Percentiles rank a stretch among this genome's conserved stretches.
These are phyloP conservation scores for Sebastolobus alascanus DNA, from an alignment of 2,797 vertebrate genomes.

Conservation along the genomic window DNA sequence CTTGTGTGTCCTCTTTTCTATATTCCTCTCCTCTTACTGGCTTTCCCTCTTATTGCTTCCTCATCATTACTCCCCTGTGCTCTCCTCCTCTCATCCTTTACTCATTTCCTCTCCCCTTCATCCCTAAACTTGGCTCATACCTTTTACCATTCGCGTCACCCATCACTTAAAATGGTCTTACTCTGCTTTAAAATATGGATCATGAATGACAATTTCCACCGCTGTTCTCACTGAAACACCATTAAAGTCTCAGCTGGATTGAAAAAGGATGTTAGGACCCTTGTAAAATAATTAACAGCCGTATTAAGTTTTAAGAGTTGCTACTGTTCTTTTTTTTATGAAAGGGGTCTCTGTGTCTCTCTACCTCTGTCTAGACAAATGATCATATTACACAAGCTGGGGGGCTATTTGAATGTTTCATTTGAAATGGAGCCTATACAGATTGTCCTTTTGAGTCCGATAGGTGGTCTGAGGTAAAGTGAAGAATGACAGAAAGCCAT, in stretches of 20 bases:
- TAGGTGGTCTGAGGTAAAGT: constrained; percentile 34
- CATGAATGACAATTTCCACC: constrained; percentile 42
- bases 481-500: constrained; percentile 1
- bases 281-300: constrained; percentile 80
- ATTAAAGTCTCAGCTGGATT: constrained; percentile 65
- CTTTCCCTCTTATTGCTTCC: constrained; percentile 30
- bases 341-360: constrained; percentile 53
- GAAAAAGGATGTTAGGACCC: constrained; percentile 65
- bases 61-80: constrained; percentile 22
- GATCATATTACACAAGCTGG: constrained; percentile 48
- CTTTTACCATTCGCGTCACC: constrained; percentile 25
- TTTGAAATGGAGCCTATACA: constrained; percentile 52
- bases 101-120: constrained; percentile 26
- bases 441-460: constrained; percentile 41
- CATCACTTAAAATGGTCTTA: constrained; percentile 29
- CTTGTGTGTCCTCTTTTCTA: constrained; percentile 18
- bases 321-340: constrained; percentile 25
- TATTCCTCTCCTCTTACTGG: constrained; percentile 9
- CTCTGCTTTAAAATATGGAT: constrained; percentile 47
- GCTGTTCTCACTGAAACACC: constrained; percentile 47
- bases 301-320: constrained; percentile 72
- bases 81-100: constrained; percentile 34
- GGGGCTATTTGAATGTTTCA: constrained; percentile 57
- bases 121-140: constrained; percentile 1
- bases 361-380: constrained; percentile 60